phyloP scores from a whole-genome alignment of 2,888 invertebrate genomes.

The Acleris sparsana region DNA sequence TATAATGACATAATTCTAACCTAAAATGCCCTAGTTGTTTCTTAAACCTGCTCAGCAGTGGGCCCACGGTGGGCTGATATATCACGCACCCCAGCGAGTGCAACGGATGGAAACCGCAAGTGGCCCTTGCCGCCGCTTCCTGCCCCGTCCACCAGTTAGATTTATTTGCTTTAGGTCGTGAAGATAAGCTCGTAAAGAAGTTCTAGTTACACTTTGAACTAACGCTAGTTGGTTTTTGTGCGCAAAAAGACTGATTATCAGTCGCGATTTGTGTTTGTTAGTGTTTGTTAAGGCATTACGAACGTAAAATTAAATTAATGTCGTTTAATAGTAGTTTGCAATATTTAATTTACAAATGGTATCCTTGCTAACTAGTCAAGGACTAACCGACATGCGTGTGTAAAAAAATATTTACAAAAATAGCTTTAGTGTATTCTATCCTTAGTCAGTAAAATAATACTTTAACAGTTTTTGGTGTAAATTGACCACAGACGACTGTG shows the following conservation, averaged over 20 bases:
- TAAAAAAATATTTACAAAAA: no score
- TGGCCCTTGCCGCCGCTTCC: constrained; percentile 19
- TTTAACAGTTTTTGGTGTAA: no score
- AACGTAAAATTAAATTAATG: no score
- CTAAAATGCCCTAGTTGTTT: neutral
- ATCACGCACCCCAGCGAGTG: constrained; percentile 12
- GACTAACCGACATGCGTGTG: no score
- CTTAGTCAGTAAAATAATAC: no score
- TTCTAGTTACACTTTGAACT: constrained; percentile 5
- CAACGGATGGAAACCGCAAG: constrained; percentile 16
- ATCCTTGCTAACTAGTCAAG: no score
- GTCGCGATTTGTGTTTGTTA: neutral
- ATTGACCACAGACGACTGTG: no score
- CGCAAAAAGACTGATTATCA: neutral
- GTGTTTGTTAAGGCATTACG: no score
- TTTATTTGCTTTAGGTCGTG: constrained; percentile 10
- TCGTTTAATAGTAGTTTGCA: no score
- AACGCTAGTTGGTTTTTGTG: neutral
- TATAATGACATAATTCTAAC: neutral
- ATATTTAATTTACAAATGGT: no score
- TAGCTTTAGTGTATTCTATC: no score
- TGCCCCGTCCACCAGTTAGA: constrained; percentile 5
- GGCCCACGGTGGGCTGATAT: constrained; percentile 12
- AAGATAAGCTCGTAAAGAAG: constrained; percentile 18
- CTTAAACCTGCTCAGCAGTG: constrained; percentile 3